Evolutionary conservation across 2,888 invertebrate species (phyloP).

Genomic region (Cryptocheilus praepositus): DNA sequence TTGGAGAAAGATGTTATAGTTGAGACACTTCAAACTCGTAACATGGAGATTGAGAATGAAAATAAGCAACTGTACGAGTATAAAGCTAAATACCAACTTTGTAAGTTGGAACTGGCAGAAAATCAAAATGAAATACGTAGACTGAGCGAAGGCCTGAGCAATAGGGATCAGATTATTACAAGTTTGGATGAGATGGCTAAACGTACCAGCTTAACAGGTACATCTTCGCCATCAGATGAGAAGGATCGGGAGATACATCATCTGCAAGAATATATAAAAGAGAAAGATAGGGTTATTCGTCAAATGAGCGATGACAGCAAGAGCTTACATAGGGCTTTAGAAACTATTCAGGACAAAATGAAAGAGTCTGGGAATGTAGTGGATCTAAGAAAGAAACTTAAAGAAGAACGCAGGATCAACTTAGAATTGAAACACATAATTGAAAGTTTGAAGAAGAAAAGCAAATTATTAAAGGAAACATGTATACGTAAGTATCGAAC

Average conservation of each 20-base stretch:
- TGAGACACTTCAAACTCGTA: conserved; percentile 62
- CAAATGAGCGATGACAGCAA: conserved; percentile 79
- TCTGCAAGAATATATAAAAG: conserved; percentile 78
- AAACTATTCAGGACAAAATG: conserved; percentile 76
- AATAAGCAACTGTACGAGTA: conserved; percentile 69
- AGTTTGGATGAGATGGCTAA: conserved; percentile 68
- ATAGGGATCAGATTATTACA: conserved; percentile 64
- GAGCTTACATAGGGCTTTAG: conserved; percentile 76
- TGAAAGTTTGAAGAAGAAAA: conserved; percentile 66
- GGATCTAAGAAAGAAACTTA: conserved; percentile 78
- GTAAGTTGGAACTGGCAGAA: conserved; percentile 55
- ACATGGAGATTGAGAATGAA: conserved; percentile 66
- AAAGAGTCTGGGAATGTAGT: conserved; percentile 79
- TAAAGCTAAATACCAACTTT: conserved; percentile 74
- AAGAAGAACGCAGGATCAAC: conserved; percentile 77
- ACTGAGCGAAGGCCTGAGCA: conserved; percentile 64
- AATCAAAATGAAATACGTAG: conserved; percentile 61
- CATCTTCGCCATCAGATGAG: conserved; percentile 60
- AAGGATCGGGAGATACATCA: conserved; percentile 77
- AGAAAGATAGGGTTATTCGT: conserved; percentile 78
- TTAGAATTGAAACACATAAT: conserved; percentile 68
- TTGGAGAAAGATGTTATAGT: conserved; percentile 65
- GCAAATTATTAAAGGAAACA: conserved; percentile 49
- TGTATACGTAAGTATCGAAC: conserved; percentile 43
- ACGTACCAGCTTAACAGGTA: conserved; percentile 58